phyloP scores from a whole-genome alignment of 2,797 vertebrate genomes.

The Pseudochirops cupreus region DNA sequence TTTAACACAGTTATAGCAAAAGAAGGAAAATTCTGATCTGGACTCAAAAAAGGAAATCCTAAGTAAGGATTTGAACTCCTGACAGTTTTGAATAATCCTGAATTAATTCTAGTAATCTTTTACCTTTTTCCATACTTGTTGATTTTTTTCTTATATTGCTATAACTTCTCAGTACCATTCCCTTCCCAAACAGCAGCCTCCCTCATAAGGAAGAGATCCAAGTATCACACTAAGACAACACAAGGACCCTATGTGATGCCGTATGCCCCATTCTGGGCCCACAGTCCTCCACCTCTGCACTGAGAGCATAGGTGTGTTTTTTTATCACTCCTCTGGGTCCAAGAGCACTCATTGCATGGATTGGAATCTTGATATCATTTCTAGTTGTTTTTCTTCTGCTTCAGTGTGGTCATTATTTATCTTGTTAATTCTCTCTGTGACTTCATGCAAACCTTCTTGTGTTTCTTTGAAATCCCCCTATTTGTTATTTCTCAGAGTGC shows the following conservation, averaged over 20 bases:
- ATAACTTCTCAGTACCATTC: not conserved
- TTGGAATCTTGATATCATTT: not conserved
- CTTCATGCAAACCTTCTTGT: not conserved
- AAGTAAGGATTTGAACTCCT: not conserved
- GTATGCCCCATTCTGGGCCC: not conserved
- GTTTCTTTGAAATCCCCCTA: not conserved
- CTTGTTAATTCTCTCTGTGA: not conserved
- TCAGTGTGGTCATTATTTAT: not conserved
- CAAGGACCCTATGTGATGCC: too few relatives aligned
- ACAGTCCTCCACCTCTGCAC: not conserved
- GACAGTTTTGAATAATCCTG: not conserved
- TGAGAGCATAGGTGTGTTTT: not conserved
- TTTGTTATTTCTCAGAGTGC: not conserved
- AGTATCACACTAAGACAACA: too few relatives aligned
- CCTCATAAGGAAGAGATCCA: not conserved
- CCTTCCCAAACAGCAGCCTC: not conserved
- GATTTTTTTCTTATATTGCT: not conserved
- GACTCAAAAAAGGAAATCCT: not conserved
- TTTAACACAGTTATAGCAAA: not conserved
- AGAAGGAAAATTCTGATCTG: not conserved
- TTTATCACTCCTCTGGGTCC: not conserved
- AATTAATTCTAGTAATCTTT: not conserved
- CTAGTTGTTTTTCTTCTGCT: not conserved
- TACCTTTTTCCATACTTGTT: not conserved
- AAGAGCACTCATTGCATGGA: too few relatives aligned